These are phyloP conservation scores for Champsocephalus gunnari DNA, from an alignment of 2,797 vertebrate genomes.

Conservation along the genomic window DNA sequence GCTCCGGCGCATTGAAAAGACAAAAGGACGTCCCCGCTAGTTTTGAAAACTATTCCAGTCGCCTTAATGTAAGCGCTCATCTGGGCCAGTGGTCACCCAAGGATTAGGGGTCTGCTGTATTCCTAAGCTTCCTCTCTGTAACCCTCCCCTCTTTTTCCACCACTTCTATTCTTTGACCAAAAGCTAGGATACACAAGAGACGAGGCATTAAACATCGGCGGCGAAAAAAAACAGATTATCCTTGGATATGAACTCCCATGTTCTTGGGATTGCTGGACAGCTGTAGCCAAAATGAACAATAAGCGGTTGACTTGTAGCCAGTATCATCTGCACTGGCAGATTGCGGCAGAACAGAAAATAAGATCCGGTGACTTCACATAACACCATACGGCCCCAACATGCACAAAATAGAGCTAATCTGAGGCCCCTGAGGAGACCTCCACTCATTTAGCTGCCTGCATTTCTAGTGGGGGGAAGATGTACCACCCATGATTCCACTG, in stretches of 20 bases:
- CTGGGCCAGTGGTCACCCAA: conserved; percentile 77
- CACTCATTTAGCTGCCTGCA: conserved; percentile 49
- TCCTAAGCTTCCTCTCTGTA: conserved; percentile 59
- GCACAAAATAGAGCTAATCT: conserved; percentile 74
- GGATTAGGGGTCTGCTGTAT: conserved; percentile 77
- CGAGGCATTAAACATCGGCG: conserved; percentile 77
- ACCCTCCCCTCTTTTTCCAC: conserved; percentile 51
- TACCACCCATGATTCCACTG: conserved; percentile 83
- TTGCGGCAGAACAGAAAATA: conserved; percentile 69
- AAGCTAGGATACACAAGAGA: conserved; percentile 80
- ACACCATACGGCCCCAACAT: conserved; percentile 27
- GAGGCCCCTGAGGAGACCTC: conserved; percentile 50
- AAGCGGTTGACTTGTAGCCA: conserved; percentile 62
- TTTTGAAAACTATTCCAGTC: conserved; percentile 73
- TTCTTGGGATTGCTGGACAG: conserved; percentile 78
- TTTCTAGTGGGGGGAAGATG: conserved; percentile 63
- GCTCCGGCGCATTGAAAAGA: conserved; percentile 63
- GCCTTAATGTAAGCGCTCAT: conserved; percentile 70
- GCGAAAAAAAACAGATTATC: conserved; percentile 82
- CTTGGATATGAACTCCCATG: conserved; percentile 81
- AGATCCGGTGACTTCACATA: conserved; percentile 64
- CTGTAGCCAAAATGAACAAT: conserved; percentile 77
- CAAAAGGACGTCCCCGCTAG: conserved; percentile 67
- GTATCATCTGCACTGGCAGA: conserved; percentile 74
- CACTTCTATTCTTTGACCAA: conserved; percentile 79